Conservation (phyloP, 2,888 invertebrate species). For the Lasioglossum malachurum region DNA sequence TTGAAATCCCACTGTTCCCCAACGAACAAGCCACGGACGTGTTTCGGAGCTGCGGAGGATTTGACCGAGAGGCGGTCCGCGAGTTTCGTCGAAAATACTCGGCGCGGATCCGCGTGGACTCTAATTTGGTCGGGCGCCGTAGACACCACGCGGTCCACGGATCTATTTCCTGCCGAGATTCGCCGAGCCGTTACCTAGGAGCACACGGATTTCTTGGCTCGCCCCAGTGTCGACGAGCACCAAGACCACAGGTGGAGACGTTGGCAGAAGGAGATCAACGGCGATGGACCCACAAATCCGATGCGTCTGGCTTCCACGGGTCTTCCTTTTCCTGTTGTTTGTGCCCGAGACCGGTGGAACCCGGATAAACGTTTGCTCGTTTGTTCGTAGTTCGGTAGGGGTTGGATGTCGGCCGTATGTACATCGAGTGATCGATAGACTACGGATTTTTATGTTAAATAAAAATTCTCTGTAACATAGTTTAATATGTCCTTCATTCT, state of each 20-base stretch:
- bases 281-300: slow-evolving; percentile 60
- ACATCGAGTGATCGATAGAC: background rate
- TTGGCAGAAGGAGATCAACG: slow-evolving; percentile 51
- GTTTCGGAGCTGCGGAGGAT: slow-evolving; percentile 31
- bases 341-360: slow-evolving; percentile 37
- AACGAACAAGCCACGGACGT: slow-evolving; percentile 33
- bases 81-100: slow-evolving; percentile 61
- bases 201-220: slow-evolving; percentile 70
- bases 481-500: background rate
- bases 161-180: slow-evolving; percentile 77
- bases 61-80: slow-evolving; percentile 56
- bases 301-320: slow-evolving; percentile 58
- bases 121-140: slow-evolving; percentile 82
- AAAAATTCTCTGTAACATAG: background rate
- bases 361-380: slow-evolving; percentile 48
- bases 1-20: slow-evolving; percentile 43
- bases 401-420: background rate
- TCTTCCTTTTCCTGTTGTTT: slow-evolving; percentile 18
- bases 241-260: slow-evolving; percentile 37
- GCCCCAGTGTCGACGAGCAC: slow-evolving; percentile 39
- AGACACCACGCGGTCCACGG: slow-evolving; percentile 83
- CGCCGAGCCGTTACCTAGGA: slow-evolving; percentile 68
- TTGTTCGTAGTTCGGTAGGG: background rate
- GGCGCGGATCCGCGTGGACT: slow-evolving; percentile 80
- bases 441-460: background rate